Percentiles rank a stretch among this genome's conserved stretches.
These are phyloP conservation scores for Trididemnum clinides DNA, from an alignment of 23 tunicate species.

Conservation along the genomic window DNA sequence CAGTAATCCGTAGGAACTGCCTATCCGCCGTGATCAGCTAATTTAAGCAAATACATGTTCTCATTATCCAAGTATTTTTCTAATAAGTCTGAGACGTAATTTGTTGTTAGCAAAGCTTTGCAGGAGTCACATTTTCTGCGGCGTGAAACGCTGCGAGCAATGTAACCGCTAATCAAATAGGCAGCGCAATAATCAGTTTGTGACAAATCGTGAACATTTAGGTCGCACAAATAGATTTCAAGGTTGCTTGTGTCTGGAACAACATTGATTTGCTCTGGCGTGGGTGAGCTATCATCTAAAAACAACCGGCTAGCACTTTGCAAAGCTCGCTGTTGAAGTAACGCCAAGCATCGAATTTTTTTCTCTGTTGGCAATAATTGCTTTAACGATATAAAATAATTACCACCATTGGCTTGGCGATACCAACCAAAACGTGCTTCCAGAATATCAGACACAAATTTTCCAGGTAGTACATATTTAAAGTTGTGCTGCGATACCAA, in stretches of 20 bases:
- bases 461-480: constrained; percentile 14
- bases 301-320: too few species aligned
- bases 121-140: constrained; percentile 13
- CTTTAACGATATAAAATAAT: constrained; percentile 20
- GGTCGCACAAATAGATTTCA: too few species aligned
- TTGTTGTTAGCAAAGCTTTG: not conserved
- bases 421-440: constrained; percentile 35
- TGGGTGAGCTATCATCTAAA: too few species aligned
- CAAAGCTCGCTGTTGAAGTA: constrained; percentile 20
- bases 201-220: too few species aligned
- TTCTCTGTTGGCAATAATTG: not conserved
- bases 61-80: not conserved
- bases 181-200: not conserved
- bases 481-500: not conserved
- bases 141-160: not conserved
- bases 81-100: not conserved
- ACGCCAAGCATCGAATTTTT: constrained; percentile 20
- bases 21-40: not conserved
- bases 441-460: not conserved
- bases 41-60: not conserved
- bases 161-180: not conserved
- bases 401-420: constrained; percentile 30
- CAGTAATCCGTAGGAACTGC: not conserved
- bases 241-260: too few species aligned
- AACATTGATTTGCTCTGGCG: too few species aligned